Conservation (phyloP, 1,140 invertebrate species). For the Nebria ingens region DNA sequence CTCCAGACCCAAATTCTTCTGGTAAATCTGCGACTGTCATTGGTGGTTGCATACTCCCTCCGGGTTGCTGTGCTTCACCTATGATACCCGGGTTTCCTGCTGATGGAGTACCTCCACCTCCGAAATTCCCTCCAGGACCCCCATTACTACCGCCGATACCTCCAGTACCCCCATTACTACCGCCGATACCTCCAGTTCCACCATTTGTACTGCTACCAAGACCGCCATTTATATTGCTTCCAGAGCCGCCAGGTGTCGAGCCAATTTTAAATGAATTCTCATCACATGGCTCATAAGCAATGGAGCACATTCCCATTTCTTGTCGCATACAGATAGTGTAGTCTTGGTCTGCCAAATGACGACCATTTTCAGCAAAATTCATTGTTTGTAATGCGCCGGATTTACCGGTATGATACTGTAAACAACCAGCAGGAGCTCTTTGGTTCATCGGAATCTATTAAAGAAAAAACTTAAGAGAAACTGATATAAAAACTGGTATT, state of each 20-base stretch:
- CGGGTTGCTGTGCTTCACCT: not conserved
- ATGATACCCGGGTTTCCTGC: not conserved
- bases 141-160: not conserved
- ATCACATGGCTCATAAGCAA: constrained; percentile 65
- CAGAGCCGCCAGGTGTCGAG: constrained; percentile 28
- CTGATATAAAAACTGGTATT: not conserved
- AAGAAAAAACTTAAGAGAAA: not conserved
- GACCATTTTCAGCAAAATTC: constrained; percentile 69
- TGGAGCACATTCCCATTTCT: constrained; percentile 58
- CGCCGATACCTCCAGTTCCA: not conserved
- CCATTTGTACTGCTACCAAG: constrained; percentile 3
- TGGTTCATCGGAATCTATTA: constrained; percentile 57
- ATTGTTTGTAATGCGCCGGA: constrained; percentile 56
- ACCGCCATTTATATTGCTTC: no score
- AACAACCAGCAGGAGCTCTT: constrained; percentile 58
- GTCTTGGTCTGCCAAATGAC: constrained; percentile 66
- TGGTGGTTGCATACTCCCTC: not conserved
- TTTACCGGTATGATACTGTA: constrained; percentile 54
- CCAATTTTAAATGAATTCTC: constrained; percentile 66
- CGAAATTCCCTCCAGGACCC: not conserved
- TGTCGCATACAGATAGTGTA: constrained; percentile 67
- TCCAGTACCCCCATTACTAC: no score
- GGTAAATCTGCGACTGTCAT: no score
- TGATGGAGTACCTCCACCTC: constrained; percentile 10
- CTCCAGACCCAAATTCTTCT: constrained; percentile 39